phyloP scores from a whole-genome alignment of 2,888 invertebrate genomes.

The Zaprionus bogoriensis region DNA sequence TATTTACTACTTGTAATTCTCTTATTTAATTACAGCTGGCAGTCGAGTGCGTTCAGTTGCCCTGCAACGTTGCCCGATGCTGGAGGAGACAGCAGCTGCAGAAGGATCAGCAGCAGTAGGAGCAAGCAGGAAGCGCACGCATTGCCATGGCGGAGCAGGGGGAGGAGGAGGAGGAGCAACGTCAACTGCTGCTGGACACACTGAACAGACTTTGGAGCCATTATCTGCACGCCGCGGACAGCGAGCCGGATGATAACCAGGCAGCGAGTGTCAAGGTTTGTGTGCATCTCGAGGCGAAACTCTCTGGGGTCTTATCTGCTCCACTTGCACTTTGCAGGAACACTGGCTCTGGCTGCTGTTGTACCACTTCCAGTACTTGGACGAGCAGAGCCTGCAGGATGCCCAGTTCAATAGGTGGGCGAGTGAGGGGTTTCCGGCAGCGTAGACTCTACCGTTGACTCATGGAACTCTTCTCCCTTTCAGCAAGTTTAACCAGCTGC shows the following conservation, averaged over 20 bases:
- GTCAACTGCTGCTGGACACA: slow-evolving; percentile 69
- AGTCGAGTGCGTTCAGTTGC: slow-evolving; percentile 45
- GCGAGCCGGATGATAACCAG: slow-evolving; percentile 49
- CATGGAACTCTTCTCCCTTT: background rate
- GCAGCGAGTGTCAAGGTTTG: slow-evolving; percentile 75
- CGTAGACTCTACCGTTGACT: too few relatives aligned
- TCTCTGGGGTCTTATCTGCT: slow-evolving; percentile 23
- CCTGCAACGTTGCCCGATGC: slow-evolving; percentile 59
- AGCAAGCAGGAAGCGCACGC: slow-evolving; percentile 35
- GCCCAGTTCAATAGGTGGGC: slow-evolving; percentile 68
- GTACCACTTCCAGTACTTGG: slow-evolving; percentile 76
- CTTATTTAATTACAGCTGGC: slow-evolving; percentile 62
- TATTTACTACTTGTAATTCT: slow-evolving; percentile 22
- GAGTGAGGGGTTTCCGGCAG: too few relatives aligned
- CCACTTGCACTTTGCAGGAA: slow-evolving; percentile 57
- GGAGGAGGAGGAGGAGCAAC: slow-evolving; percentile 39
- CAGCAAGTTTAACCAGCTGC: slow-evolving; percentile 80
- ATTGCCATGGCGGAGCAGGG: slow-evolving; percentile 42
- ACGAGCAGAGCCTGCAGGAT: slow-evolving; percentile 58
- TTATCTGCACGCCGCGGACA: slow-evolving; percentile 66
- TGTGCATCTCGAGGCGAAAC: slow-evolving; percentile 33
- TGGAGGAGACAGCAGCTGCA: slow-evolving; percentile 27
- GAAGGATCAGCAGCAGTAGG: slow-evolving; percentile 16
- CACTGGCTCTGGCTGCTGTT: slow-evolving; percentile 79
- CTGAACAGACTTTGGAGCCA: slow-evolving; percentile 77